Base-by-base conservation (phyloP, 2,888 invertebrate species). In the Caradrina kadenii region DNA sequence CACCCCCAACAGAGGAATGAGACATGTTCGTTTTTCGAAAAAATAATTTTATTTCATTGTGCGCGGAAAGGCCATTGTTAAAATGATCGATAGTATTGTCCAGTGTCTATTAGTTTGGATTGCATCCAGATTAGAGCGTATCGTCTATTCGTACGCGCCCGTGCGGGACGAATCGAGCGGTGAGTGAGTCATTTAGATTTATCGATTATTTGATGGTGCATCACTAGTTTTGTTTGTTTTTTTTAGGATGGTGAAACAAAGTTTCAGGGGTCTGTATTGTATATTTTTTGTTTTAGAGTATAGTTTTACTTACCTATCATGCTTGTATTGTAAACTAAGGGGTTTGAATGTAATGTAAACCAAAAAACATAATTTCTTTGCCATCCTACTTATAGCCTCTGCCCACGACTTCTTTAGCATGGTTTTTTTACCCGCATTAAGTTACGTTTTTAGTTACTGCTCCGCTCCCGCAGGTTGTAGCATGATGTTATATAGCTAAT, bases 131-230 rank as follows among this genome's bases (percentile, higher is more conserved):
- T 88, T 88, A 80, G 77, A 69, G 79, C 79, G 73, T 80, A 76
- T 78, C 83, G 75, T 86, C 89, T 88, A 90, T 91, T 89, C 86
- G 82, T 82, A 87, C 82, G 88, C 89, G 87, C 65, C 86, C 91
- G 92, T 92, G 93, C 90, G 93, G 75, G 86, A 86, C 92, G 90
- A 93, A 93, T 93, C 90, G 87, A 71, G 76, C 76, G 79, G 79
- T 80, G 86, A 88, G 84, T 83, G 86, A 87, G 76, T 87, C 87
- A 86, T 87, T 88, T 79, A 80, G 84, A 85, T 86, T 85, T 86
- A 88, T 89, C 73, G 81, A 83, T 86, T 83, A 80, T 81, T 84
- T 85, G 83, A 79, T 79, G 83, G 79, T 52, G 79, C 85, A 87
- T 82, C 83, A 82, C 75, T 81, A 81, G 80, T 80, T 71, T 79